Percentiles rank a stretch among this genome's conserved stretches.
Evolutionary conservation across 2,888 invertebrate genomes (phyloP).

Genomic region (Apantesis nais): DNA sequence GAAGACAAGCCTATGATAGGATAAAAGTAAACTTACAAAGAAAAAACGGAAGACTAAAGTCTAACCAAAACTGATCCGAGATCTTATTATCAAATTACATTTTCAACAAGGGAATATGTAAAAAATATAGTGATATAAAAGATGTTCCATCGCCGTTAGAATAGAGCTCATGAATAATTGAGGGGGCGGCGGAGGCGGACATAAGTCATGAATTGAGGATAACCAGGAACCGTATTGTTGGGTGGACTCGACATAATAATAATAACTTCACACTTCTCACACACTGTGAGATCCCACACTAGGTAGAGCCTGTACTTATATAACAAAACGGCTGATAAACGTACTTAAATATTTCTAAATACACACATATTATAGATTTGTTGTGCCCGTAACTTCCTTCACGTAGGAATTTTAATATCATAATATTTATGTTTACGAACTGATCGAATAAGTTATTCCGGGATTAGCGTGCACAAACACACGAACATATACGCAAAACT

Average conservation of each 20-base stretch:
- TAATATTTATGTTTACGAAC: too few relatives aligned
- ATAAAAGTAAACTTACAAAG: background rate
- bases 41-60: slow-evolving; percentile 15
- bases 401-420: too few relatives aligned
- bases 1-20: background rate
- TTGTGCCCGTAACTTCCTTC: too few relatives aligned
- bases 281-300: too few relatives aligned
- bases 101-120: slow-evolving; percentile 39
- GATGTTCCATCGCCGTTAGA: slow-evolving; percentile 45
- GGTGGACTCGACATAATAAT: slow-evolving; percentile 26
- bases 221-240: slow-evolving; percentile 27
- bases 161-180: slow-evolving; percentile 55
- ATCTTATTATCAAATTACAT: slow-evolving; percentile 38
- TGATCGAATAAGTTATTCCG: too few relatives aligned
- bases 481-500: too few relatives aligned
- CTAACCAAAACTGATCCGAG: slow-evolving; percentile 10
- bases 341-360: too few relatives aligned
- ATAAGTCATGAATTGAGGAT: slow-evolving; percentile 49
- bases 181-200: slow-evolving; percentile 41
- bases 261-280: too few relatives aligned
- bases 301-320: too few relatives aligned
- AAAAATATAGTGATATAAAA: slow-evolving; percentile 49
- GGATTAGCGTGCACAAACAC: too few relatives aligned
- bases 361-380: too few relatives aligned
- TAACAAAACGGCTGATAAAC: too few relatives aligned